A percentile compares a stretch with the other conserved stretches of the same genome.
These are phyloP conservation scores for Amblyornis subalaris DNA, from an alignment of 2,113 vertebrate species.

Conservation along the genomic window DNA sequence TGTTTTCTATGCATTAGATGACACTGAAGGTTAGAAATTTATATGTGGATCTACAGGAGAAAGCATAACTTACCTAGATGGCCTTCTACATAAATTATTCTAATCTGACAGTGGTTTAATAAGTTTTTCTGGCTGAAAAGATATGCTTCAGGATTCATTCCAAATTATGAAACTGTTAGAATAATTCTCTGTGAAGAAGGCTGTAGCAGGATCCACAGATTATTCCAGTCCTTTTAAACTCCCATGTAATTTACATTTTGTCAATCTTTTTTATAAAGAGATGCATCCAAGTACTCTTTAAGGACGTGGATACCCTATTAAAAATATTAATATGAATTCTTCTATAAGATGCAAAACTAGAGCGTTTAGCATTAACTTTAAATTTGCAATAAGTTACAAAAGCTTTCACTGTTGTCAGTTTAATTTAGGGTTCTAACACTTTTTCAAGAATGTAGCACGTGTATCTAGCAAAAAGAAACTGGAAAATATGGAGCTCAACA, in stretches of 20 bases:
- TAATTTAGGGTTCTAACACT: background rate
- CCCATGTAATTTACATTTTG: background rate
- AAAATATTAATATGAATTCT: background rate
- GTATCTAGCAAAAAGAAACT: background rate
- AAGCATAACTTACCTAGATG: background rate
- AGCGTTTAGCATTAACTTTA: background rate
- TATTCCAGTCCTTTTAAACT: background rate
- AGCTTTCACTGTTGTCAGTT: rapidly evolving
- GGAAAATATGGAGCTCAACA: background rate
- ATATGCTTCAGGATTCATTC: background rate
- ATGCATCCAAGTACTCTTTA: background rate
- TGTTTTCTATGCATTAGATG: background rate
- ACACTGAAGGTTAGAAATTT: background rate
- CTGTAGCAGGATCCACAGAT: background rate
- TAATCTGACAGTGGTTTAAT: background rate
- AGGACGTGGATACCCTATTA: background rate
- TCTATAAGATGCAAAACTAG: background rate
- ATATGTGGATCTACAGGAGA: background rate
- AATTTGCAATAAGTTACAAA: background rate
- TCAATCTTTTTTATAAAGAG: background rate
- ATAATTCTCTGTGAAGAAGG: background rate
- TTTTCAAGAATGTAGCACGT: background rate
- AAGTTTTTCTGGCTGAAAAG: background rate
- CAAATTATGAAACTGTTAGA: background rate
- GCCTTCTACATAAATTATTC: background rate